phyloP scores from a whole-genome alignment of 2,113 vertebrate genomes.

The Callocephalon fimbriatum region DNA sequence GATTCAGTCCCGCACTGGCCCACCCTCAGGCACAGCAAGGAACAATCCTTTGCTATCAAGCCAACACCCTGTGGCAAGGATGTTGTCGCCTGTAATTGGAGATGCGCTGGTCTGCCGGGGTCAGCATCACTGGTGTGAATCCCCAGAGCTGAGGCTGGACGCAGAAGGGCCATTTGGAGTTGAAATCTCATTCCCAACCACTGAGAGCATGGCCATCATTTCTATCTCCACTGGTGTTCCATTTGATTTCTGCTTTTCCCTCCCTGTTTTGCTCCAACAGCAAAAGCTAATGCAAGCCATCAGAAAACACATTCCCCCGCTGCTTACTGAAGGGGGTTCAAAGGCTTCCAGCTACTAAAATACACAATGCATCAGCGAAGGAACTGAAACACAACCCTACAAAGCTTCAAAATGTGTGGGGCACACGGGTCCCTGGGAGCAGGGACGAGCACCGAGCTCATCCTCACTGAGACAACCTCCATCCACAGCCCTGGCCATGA shows the following conservation, averaged over 20 bases:
- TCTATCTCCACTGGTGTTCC: background rate
- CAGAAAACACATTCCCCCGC: background rate
- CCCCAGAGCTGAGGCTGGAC: background rate
- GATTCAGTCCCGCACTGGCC: too few species aligned
- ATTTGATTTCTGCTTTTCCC: background rate
- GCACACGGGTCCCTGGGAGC: background rate
- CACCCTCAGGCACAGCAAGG: too few species aligned
- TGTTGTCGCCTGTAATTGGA: background rate
- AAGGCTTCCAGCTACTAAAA: slow-evolving; percentile 23
- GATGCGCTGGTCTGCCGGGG: background rate
- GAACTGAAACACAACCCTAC: background rate
- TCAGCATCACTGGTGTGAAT: accelerated
- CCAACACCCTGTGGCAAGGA: background rate
- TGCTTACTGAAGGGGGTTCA: background rate
- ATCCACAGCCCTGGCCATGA: background rate
- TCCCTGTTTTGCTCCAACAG: background rate
- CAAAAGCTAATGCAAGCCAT: background rate
- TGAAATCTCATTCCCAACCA: background rate
- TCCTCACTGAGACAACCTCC: background rate
- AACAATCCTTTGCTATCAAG: too few species aligned
- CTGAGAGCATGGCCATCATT: background rate
- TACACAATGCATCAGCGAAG: background rate
- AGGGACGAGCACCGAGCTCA: background rate
- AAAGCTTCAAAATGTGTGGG: background rate
- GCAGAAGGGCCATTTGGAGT: background rate